Base-by-base conservation (phyloP, 1,140 invertebrate species). In the Goniozus legneri region DNA sequence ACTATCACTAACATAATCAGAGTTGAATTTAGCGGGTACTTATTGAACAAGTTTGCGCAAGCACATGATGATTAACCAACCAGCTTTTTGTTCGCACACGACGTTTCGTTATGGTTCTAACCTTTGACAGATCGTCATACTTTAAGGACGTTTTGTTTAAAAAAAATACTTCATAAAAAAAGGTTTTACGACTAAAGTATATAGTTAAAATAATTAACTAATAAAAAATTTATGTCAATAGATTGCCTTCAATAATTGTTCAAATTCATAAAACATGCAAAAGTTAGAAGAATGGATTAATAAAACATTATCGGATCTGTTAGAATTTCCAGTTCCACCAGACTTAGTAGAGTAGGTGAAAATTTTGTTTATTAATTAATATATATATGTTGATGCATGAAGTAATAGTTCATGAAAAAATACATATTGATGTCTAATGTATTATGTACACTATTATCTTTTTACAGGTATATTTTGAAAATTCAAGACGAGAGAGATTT, bases 401-500 rank as follows among this genome's bases (percentile, higher is more conserved):
- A n/a, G n/a, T n/a, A n/a, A n/a, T 22, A 47, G 31, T 21, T 33
- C n/a, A 13, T 3, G 32, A 33, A 15, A 50, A 22, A 43, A 32
- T 32, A 14, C 15, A 27, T 16, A 12, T 41, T 30, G 10, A 15
- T 20, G 0, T 32, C 12, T 24, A 19, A 39, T 30, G 1, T 8
- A 18, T 18, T 14, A 8, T 6, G 13, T 27, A 7, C 6, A 6
- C 6, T 27, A 6, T 33, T 33, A 33, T 33, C 47, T 41, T 39
- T 42, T 67, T 79, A 47, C 58, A 80, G 84, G 39, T 82, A 80
- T 61, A 80, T 89, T 13, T 50, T 82, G 46, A 72, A 77, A 33
- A 85, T 88, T 40, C 73, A 84, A 58, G 79, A 83, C 64, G 79
- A 81, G 52, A 69, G 71, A 42, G 86, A 88, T 60, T 77, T 87